Conservation (phyloP, 2,888 invertebrate species). For the Eudasyphora cyanicolor region DNA sequence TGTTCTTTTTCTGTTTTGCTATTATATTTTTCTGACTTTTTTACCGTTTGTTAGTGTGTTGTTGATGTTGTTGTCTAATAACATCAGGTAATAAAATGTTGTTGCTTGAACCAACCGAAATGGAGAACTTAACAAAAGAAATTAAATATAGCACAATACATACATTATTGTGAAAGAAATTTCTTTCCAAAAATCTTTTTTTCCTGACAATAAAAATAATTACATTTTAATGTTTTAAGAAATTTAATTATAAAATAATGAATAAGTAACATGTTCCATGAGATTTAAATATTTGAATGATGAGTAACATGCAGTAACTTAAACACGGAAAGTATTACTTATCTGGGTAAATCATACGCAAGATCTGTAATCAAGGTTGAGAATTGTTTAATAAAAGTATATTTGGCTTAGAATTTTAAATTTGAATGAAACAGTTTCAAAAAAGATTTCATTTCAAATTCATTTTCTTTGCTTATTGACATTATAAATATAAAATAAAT, state of each 20-base stretch:
- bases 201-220: background rate
- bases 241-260: constrained; percentile 24
- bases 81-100: constrained; percentile 26
- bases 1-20: background rate
- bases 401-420: too few species aligned
- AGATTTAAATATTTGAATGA: background rate
- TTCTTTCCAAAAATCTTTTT: background rate
- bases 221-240: background rate
- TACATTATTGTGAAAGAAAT: background rate
- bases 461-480: too few species aligned
- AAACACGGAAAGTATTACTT: too few species aligned
- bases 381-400: too few species aligned
- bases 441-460: too few species aligned
- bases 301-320: background rate
- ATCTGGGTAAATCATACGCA: too few species aligned
- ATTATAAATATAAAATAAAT: too few species aligned
- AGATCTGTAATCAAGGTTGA: too few species aligned
- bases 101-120: background rate
- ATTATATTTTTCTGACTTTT: background rate
- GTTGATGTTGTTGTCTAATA: background rate
- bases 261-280: background rate
- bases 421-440: too few species aligned
- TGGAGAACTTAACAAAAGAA: constrained; percentile 36
- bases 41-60: background rate
- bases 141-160: constrained; percentile 40